These are phyloP conservation scores for Thereva nobilitata DNA, from an alignment of 2,888 invertebrate species.

Conservation along the genomic window DNA sequence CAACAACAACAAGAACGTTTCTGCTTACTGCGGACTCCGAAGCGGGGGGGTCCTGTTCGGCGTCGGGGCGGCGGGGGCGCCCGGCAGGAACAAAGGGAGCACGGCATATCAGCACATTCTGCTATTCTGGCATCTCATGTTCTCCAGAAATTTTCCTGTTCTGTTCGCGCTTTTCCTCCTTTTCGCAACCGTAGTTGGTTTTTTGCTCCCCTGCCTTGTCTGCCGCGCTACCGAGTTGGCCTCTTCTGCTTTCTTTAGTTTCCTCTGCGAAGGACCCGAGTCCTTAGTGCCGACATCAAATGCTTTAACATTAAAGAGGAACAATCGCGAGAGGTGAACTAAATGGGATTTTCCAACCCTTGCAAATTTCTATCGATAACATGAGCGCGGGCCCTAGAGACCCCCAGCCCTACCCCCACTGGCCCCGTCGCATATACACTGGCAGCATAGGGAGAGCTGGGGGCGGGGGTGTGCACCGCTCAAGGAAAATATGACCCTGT, in stretches of 20 bases:
- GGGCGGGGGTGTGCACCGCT: too few species aligned
- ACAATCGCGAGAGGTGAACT: neutral
- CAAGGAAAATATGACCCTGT: too few species aligned
- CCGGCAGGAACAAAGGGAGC: slow-evolving; percentile 20
- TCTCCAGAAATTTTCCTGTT: slow-evolving; percentile 21
- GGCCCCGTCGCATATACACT: too few species aligned
- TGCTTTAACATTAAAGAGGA: slow-evolving; percentile 30
- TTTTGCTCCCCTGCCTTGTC: slow-evolving; percentile 19
- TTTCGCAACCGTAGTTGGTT: slow-evolving; percentile 5
- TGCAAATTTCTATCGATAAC: too few species aligned
- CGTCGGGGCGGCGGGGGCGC: neutral
- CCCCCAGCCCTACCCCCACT: too few species aligned
- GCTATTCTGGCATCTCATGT: slow-evolving; percentile 18
- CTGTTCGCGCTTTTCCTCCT: slow-evolving; percentile 19
- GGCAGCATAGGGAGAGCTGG: too few species aligned
- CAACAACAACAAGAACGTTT: slow-evolving; percentile 9
- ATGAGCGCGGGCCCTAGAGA: too few species aligned
- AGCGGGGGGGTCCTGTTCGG: neutral
- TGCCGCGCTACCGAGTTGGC: slow-evolving; percentile 6
- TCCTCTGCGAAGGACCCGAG: neutral
- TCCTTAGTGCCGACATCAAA: slow-evolving; percentile 5
- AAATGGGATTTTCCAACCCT: too few species aligned
- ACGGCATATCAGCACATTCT: slow-evolving; percentile 11
- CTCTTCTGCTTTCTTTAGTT: slow-evolving; percentile 10
- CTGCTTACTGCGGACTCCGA: neutral